A percentile compares a stretch with the other conserved stretches of the same genome.
Conservation (phyloP, 2,888 invertebrate species). For the Deilephila porcellus region DNA sequence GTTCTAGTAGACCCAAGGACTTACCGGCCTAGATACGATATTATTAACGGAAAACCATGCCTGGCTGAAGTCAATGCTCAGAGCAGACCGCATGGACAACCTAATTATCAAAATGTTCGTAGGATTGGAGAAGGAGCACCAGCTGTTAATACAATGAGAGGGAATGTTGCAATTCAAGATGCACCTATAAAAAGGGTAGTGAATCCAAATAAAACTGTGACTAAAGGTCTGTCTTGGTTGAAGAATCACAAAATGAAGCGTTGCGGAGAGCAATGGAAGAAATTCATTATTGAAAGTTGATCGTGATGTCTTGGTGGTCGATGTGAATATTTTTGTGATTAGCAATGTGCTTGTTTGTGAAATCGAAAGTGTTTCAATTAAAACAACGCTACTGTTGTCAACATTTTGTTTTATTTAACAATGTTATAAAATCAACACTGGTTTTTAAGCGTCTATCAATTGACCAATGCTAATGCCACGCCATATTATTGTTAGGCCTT, state of each 20-base stretch:
- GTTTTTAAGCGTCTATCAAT: neutral
- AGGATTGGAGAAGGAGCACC: neutral
- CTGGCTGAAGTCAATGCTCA: conserved; percentile 2
- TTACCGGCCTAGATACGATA: neutral
- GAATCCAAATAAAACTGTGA: conserved; percentile 23
- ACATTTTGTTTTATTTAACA: conserved; percentile 3
- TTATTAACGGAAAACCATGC: neutral
- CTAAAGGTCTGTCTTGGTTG: conserved; percentile 59
- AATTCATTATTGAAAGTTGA: conserved; percentile 57
- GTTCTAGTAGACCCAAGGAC: conserved; percentile 42
- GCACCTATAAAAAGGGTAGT: neutral
- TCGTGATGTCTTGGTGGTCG: conserved; percentile 32
- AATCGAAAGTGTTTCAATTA: conserved; percentile 37
- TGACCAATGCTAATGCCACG: no score
- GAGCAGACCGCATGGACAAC: neutral
- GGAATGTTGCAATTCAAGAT: neutral
- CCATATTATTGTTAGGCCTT: no score
- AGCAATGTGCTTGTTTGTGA: conserved; percentile 40
- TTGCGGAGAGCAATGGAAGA: conserved; percentile 65
- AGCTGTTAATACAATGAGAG: neutral
- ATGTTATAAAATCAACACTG: neutral
- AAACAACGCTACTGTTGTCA: conserved; percentile 10
- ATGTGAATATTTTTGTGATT: conserved; percentile 32
- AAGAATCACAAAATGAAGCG: conserved; percentile 59
- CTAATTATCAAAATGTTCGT: neutral